phyloP scores from a whole-genome alignment of 92 coral and sea anemone genomes.

The Palythoa grandis region DNA sequence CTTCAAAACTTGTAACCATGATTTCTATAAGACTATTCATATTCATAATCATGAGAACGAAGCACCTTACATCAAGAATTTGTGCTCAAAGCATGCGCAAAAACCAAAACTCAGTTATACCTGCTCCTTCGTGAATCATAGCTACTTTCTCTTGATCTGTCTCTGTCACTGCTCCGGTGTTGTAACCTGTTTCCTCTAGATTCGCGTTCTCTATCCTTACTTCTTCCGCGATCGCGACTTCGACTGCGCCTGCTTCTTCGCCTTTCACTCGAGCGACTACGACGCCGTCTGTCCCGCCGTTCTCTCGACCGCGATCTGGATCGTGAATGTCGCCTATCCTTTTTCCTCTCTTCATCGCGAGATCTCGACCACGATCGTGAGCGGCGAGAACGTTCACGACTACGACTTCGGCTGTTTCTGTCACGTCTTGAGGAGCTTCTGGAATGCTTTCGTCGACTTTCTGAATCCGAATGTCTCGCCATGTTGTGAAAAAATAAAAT shows the following conservation, averaged over 20 bases:
- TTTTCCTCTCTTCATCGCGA: slow-evolving; percentile 31
- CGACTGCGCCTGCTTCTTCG: slow-evolving; percentile 48
- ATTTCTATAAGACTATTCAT: neutral
- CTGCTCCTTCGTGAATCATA: slow-evolving; percentile 46
- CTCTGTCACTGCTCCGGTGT: slow-evolving; percentile 48
- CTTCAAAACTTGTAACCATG: no score
- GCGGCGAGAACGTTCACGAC: slow-evolving; percentile 75
- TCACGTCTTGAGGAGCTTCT: slow-evolving; percentile 74
- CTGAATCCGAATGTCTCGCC: slow-evolving; percentile 92
- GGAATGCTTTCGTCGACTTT: slow-evolving; percentile 71
- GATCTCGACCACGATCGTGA: slow-evolving; percentile 78
- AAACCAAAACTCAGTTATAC: neutral
- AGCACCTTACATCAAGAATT: neutral
- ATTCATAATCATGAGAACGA: neutral
- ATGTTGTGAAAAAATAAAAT: slow-evolving; percentile 42
- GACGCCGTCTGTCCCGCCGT: slow-evolving; percentile 38
- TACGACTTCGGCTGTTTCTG: slow-evolving; percentile 71
- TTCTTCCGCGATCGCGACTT: neutral
- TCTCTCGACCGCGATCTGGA: slow-evolving; percentile 57
- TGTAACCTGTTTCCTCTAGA: slow-evolving; percentile 45
- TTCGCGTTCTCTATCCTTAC: slow-evolving; percentile 53
- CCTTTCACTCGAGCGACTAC: slow-evolving; percentile 46
- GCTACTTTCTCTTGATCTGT: slow-evolving; percentile 60
- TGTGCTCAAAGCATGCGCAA: no score
- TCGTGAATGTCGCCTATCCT: slow-evolving; percentile 14